Evolutionary conservation across 2,797 vertebrate genomes (phyloP), one percentile per base, ranked within the genome.

Genomic region (Aselliscus stoliczkanus): DNA sequence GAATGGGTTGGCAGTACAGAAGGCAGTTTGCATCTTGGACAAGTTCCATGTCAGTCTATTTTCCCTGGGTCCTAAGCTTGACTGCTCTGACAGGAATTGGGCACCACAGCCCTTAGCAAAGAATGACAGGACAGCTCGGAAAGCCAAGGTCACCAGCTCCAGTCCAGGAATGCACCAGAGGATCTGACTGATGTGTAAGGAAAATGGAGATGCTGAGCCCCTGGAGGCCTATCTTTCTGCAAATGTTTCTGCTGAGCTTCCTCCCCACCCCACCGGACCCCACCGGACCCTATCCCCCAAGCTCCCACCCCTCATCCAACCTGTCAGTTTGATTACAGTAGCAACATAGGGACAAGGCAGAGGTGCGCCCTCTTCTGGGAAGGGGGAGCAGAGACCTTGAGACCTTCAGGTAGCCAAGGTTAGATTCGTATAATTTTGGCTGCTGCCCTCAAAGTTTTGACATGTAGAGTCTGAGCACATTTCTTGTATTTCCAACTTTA

Each of bases 21-120:
- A 92, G 75, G 76, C 7, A 10, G 86, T 89, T 97, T 97, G 87
- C 81, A 62, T 84, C 85, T 92, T 96, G 93, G 97, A 90, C 72
- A 67, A 65, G 47, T 77, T 97, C 84, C 88, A 96, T 1, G 3
- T 72, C 44, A 15, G 86, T 81, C 91, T 92, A n/a, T 95, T 94
- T 95, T 96, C 52, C 42, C 50, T 13, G n/a, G 72, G 62, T 87
- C 72, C 87, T 93, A 80, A 80, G 80, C 54, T 88, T 90, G 88
- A 88, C 31, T 89, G 56, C 60, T 90, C 18, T 89, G 95, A 92
- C 70, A 93, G 39, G 62, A 94, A 76, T 34, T 89, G 90, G 73
- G 81, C 90, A 95, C 31, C 44, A 67, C 25, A 54, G 10, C 18
- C 31, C 67, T 92, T 44, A 86, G 69, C 62, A 81, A 70, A 95